Evolutionary conservation across 1,140 invertebrate species (phyloP), one percentile per base, ranked within the genome.

Genomic region (Trichoplusia ni): DNA sequence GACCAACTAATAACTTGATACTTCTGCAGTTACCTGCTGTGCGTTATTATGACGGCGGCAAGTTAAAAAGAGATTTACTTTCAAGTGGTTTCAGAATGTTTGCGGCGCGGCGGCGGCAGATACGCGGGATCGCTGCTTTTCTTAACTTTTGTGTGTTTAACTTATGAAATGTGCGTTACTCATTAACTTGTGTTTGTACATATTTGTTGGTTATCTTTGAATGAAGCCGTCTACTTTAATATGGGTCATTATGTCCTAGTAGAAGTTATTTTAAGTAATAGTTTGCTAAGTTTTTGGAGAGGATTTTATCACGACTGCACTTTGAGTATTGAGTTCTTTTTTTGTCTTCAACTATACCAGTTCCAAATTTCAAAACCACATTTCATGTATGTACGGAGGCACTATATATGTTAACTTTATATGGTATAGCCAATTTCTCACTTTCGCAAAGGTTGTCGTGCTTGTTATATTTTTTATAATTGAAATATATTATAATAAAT

Each of bases 1-100:
- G 11, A 37, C 0, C 5, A 14, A 35, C 3, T 14, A 21, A n/a
- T 1, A n/a, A n/a, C 6, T 6, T 42, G 19, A 8, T 5, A 2
- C 46, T 49, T 49, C 46, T 49, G 25, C 8, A 2, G 3, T 31
- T 1, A 1, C 14, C 7, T 31, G 6, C 13, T n/a, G n/a, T n/a
- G n/a, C n/a, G n/a, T n/a, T n/a, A 29, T 1, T 14, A 8, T 49
- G 46, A 14, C 16, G 11, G 54, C 54, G 54, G 54, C 38, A 9
- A 58, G 14, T 58, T 58, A n/a, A 58, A 58, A 58, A 56, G 53
- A 27, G 54, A 42, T 42, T 18, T 18, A 18, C 13, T 49, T 49
- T 49, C 54, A 44, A 58, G 54, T 58, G 37, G 35, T 42, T 40
- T 37, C 35, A 27, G 23, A 54, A 56, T 49, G 46, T 49, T 49